Evolutionary conservation across 2,797 vertebrate genomes (phyloP), one percentile per base, ranked within the genome.

Genomic region (Trematomus bernacchii): DNA sequence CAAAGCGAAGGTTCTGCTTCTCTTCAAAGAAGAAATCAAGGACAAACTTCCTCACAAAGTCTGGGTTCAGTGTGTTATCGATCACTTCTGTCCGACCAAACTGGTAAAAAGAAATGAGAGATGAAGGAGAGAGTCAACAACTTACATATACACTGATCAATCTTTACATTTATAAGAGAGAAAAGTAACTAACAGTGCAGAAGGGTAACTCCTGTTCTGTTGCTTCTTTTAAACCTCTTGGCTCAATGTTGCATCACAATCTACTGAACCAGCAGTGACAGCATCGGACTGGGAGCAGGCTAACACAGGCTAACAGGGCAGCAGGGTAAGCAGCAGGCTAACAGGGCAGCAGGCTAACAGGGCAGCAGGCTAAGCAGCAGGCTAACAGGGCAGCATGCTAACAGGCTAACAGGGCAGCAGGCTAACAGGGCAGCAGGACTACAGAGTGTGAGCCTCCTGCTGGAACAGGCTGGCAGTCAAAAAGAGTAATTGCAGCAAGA

Each of bases 11-110:
- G 72, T 97, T 97, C 92, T 98, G 97, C 91, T 97, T 97, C 92
- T 98, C 97, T 79, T 98, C 97, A 3, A 98, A 98, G 91, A 97
- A 97, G 92, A 97, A 98, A 90, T 98, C 97, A 0, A 97, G 94
- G 67, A 98, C 94, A 2, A 98, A 98, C 86, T 98, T 98, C 86
- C 97, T 96, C 82, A 98, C 94, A 10, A 97, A 98, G 91, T 97
- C 97, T 0, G 97, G 97, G 85, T 97, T 97, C 90, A 97, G 85
- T 4, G 97, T 96, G 90, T 98, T 98, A 88, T 98, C 96, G 0
- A 98, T 97, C 79, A 98, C 96, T 73, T 98, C 97, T 0, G 97
- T 98, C 74, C 97, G 94, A 19, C 97, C 97, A 1, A 97, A 97
- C 97, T 98, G 61, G 12, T 62, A 21, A 14, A 79, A 42, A 86